Base-by-base conservation (phyloP, 2,797 vertebrate genomes). In the Parauchenoglanis punctatus region DNA sequence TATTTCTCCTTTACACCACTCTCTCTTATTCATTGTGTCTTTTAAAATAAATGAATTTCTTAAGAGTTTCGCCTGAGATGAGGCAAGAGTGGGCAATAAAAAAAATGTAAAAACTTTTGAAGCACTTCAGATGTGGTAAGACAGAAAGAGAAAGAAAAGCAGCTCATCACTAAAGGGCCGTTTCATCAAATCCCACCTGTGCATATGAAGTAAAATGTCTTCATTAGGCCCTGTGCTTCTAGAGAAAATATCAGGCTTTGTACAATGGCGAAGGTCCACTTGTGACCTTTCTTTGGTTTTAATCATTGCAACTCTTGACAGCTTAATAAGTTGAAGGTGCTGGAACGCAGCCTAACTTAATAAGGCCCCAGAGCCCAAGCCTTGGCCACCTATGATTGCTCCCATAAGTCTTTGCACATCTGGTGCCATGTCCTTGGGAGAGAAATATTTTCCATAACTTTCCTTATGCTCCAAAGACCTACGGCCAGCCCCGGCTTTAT, bases 241-340 rank as follows among this genome's bases (percentile, higher is more conserved):
- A 96, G 96, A 97, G 96, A 97, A 98, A 98, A 97, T 97, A 97
- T 94, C 95, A 97, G 95, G 94, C 94, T 93, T 95, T 96, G 95
- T 93, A 96, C 97, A 97, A 97, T 96, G 96, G 95, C 94, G 95
- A 98, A 97, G 96, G 97, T 98, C 97, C 97, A 91, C 87, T 85
- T 93, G 94, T 98, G 97, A 99, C 97, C 98, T 98, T 97, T 98
- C 96, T 97, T 98, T 97, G 96, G 97, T 99, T 99, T 99, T 99
- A 99, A 99, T 99, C 98, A 99, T 97, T 97, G 96, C 96, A 97
- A 97, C 96, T 97, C 97, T 96, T 93, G 95, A 99, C 97, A 99
- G 96, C 96, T 99, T 99, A 98, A 98, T 98, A 99, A 98, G 96
- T 97, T 97, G 97, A 98, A 98, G 97, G 97, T 98, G 97, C 96